Percentiles rank a stretch among this genome's conserved stretches.
phyloP scores from a whole-genome alignment of 2,113 vertebrate genomes.

The Carassius carassius region DNA sequence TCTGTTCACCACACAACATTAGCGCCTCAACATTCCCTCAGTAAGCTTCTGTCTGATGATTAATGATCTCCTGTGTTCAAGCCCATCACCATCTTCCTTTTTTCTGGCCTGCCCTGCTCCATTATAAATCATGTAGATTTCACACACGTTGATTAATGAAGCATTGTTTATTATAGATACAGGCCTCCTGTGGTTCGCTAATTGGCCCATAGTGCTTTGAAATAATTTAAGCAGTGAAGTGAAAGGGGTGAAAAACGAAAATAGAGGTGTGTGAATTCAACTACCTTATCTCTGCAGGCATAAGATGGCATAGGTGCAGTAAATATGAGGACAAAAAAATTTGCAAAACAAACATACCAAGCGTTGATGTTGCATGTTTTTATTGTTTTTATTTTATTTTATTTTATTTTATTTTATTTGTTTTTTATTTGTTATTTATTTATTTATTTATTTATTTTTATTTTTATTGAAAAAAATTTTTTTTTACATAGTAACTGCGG shows the following conservation, averaged over 20 bases:
- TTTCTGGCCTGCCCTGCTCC: background rate
- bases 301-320: background rate
- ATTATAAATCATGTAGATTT: background rate
- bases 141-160: constrained; percentile 20
- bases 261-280: constrained; percentile 7
- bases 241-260: background rate
- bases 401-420: too few relatives aligned
- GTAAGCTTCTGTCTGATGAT: constrained; percentile 18
- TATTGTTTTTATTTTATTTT: too few relatives aligned
- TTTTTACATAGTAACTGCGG: background rate
- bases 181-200: background rate
- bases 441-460: background rate
- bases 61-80: constrained; percentile 19
- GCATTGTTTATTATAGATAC: background rate
- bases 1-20: constrained; percentile 5
- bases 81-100: constrained; percentile 19
- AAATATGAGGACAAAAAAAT: background rate
- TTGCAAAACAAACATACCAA: background rate
- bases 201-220: background rate
- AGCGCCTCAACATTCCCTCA: background rate
- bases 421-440: background rate
- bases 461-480: too few relatives aligned
- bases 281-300: background rate
- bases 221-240: background rate
- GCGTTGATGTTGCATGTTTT: background rate